Evolutionary conservation across 2,797 vertebrate species (phyloP).

Genomic region (Vipera ursinii): DNA sequence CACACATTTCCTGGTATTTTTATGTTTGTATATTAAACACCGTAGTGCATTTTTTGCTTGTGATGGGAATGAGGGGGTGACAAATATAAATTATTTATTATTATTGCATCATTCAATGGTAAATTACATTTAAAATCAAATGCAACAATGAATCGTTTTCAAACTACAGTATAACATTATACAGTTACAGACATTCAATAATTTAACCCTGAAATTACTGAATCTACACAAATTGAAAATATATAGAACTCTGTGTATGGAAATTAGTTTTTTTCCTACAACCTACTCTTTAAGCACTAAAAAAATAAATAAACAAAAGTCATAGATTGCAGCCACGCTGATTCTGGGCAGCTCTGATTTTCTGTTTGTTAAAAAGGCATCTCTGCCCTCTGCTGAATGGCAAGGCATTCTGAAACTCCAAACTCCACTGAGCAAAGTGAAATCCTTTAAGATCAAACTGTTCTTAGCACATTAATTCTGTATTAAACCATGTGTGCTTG

Average conservation of each 20-base stretch:
- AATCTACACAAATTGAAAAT: not conserved
- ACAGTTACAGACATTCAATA: not conserved
- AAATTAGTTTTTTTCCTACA: not conserved
- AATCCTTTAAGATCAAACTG: not conserved
- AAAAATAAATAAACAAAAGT: not conserved
- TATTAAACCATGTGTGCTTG: not conserved
- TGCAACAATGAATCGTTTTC: not conserved
- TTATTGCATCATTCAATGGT: not conserved
- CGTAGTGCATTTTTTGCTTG: conserved; percentile 88
- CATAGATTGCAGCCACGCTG: not conserved
- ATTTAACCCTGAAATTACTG: not conserved
- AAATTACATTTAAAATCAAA: not conserved
- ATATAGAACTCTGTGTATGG: not conserved
- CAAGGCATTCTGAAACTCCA: not conserved
- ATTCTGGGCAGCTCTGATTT: not conserved
- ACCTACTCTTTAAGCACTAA: not conserved
- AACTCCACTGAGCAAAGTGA: not conserved
- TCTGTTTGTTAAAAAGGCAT: no score
- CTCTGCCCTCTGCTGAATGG: not conserved
- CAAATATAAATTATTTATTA: not conserved
- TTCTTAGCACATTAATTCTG: not conserved
- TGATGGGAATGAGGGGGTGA: conserved; percentile 3
- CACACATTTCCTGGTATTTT: conserved; percentile 90
- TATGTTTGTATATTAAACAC: conserved; percentile 86
- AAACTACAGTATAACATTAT: not conserved